Conservation (phyloP, 2,888 invertebrate species). For the Apamea crenata region DNA sequence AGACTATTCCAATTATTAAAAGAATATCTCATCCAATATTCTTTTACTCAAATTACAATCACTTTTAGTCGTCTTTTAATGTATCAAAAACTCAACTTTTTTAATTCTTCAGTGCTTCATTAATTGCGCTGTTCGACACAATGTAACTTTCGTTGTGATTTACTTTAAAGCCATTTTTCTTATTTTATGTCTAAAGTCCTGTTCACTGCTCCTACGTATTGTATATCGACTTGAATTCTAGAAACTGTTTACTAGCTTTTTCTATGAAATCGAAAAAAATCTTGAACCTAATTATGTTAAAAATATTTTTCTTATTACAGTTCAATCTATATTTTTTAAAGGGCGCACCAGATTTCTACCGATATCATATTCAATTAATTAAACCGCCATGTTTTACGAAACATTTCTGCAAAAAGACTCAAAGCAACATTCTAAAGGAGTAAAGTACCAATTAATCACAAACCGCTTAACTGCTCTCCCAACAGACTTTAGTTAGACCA, state of each 20-base stretch:
- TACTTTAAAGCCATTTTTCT: background rate
- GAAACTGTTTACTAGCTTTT: background rate
- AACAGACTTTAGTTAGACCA: conserved; percentile 12
- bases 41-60: background rate
- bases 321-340: background rate
- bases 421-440: background rate
- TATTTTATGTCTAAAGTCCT: background rate
- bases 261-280: background rate
- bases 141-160: conserved; percentile 6
- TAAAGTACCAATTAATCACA: conserved; percentile 39
- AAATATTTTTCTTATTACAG: background rate
- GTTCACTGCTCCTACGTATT: no score
- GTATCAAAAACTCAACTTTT: background rate
- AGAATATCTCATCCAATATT: background rate
- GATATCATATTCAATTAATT: background rate
- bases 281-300: background rate
- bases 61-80: background rate
- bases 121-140: background rate
- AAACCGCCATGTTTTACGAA: background rate
- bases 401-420: conserved; percentile 5
- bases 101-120: background rate
- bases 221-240: background rate
- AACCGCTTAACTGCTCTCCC: conserved; percentile 11
- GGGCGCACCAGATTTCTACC: background rate
- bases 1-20: background rate